Conservation (phyloP, 1,140 invertebrate species). For the Ditylenchus dipsaci region DNA sequence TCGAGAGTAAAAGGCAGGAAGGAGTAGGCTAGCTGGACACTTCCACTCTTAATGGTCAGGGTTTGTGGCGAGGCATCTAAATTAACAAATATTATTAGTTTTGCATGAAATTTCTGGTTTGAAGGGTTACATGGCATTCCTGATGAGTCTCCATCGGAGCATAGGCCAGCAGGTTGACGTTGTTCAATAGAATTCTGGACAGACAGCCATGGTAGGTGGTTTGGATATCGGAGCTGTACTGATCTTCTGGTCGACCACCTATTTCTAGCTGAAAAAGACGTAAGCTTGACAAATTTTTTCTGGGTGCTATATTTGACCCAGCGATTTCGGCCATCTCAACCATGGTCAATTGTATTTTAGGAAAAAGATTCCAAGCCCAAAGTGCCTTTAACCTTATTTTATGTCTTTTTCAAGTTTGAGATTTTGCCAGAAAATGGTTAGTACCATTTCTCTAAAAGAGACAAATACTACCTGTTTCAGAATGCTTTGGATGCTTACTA, state of each 20-base stretch:
- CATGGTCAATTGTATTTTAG: no score
- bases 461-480: no score
- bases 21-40: conserved; percentile 52
- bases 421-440: no score
- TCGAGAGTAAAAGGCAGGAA: conserved; percentile 55
- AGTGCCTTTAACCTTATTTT: no score
- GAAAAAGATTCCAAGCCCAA: no score
- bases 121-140: not conserved
- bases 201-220: conserved; percentile 50
- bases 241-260: conserved; percentile 50
- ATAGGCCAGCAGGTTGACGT: conserved; percentile 44
- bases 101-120: no score
- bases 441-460: no score
- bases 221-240: conserved; percentile 50
- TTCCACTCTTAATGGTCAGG: conserved; percentile 34
- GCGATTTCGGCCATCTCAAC: no score
- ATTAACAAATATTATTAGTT: no score
- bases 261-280: conserved; percentile 55
- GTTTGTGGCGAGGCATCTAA: conserved; percentile 49
- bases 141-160: conserved; percentile 30
- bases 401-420: no score
- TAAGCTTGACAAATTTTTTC: not conserved
- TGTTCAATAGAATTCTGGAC: conserved; percentile 47
- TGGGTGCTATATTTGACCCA: no score
- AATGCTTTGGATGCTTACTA: no score